A percentile compares a stretch with the other conserved stretches of the same genome.
Evolutionary conservation across 2,113 vertebrate species (phyloP).

Genomic region (Callipepla squamata): DNA sequence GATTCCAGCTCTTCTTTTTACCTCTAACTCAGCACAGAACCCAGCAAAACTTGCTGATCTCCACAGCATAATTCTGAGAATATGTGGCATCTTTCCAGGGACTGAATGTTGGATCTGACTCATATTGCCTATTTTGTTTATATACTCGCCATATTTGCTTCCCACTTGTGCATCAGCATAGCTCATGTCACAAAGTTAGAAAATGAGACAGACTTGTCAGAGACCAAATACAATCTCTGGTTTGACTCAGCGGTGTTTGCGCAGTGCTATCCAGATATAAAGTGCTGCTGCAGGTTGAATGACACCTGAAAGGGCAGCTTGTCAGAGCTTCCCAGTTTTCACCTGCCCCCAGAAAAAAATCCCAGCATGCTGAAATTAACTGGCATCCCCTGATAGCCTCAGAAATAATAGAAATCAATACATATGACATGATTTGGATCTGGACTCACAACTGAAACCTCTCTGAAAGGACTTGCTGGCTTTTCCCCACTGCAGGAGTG

Average conservation of each 20-base stretch:
- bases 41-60: neutral
- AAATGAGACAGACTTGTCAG: slow-evolving; percentile 48
- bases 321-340: neutral
- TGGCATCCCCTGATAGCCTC: neutral
- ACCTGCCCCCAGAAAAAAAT: neutral
- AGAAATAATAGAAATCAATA: neutral
- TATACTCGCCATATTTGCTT: slow-evolving; percentile 33
- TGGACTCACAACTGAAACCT: neutral
- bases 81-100: neutral
- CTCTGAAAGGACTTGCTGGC: neutral
- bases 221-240: slow-evolving; percentile 34
- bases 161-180: slow-evolving; percentile 20
- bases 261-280: neutral
- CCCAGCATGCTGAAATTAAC: neutral
- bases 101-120: slow-evolving; percentile 23
- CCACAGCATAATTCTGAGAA: neutral
- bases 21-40: neutral
- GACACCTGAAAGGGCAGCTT: neutral
- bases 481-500: slow-evolving; percentile 21
- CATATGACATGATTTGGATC: neutral
- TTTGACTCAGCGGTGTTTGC: slow-evolving; percentile 52
- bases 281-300: neutral
- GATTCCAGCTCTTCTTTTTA: neutral
- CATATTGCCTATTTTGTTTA: slow-evolving; percentile 51
- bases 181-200: slow-evolving; percentile 50